phyloP scores from a whole-genome alignment of 1,140 invertebrate species.

The Heliconius melpomene region DNA sequence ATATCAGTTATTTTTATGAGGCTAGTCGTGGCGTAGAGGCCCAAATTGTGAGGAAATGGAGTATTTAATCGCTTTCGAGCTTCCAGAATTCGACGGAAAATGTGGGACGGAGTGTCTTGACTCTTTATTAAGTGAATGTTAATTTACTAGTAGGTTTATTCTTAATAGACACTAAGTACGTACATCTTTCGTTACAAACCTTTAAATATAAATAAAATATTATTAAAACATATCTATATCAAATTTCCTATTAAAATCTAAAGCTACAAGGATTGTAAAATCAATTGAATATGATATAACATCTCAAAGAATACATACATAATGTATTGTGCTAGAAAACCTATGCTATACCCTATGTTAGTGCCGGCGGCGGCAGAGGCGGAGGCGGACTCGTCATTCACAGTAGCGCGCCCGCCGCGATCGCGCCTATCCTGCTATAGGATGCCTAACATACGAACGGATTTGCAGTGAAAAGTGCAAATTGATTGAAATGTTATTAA shows the following conservation, averaged over 20 bases:
- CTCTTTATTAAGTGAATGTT: neutral
- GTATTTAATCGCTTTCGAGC: too few species aligned
- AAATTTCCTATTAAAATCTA: neutral
- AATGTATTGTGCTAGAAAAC: slow-evolving; percentile 12
- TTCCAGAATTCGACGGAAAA: too few species aligned
- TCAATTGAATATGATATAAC: neutral
- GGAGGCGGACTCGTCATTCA: slow-evolving; percentile 20
- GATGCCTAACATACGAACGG: neutral
- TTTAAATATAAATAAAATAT: neutral
- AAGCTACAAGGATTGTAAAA: neutral
- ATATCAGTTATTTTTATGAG: neutral
- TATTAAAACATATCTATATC: neutral
- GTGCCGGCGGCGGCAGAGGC: neutral
- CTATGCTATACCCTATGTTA: slow-evolving; percentile 12
- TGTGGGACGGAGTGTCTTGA: too few species aligned
- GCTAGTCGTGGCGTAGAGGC: too few species aligned
- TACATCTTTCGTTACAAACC: neutral
- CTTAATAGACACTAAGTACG: neutral
- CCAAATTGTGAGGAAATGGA: too few species aligned
- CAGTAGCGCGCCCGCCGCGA: slow-evolving; percentile 17
- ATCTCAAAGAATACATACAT: neutral
- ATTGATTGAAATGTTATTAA: neutral
- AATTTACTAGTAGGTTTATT: neutral
- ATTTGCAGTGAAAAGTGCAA: slow-evolving; percentile 11
- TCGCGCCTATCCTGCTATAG: slow-evolving; percentile 15